Conservation (phyloP, 2,797 vertebrate genomes). For the Ispidina lecontei region DNA sequence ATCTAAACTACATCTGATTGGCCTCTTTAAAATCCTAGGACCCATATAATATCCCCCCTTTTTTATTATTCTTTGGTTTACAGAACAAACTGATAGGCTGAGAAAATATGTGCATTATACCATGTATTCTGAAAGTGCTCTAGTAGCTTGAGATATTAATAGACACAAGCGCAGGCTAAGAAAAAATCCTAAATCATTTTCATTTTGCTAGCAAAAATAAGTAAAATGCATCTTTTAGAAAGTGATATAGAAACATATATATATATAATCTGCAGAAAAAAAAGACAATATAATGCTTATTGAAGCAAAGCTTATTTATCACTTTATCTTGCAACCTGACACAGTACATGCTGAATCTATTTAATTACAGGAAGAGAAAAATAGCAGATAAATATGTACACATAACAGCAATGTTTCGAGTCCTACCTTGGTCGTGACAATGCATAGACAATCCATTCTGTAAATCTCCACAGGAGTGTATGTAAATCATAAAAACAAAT, state of each 20-base stretch:
- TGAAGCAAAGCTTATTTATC: conserved; percentile 69
- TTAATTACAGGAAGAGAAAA: conserved; percentile 74
- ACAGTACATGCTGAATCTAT: conserved; percentile 67
- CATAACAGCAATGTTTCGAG: conserved; percentile 69
- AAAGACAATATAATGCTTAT: conserved; percentile 59
- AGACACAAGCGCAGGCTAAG: conserved; percentile 64
- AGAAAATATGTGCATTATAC: conserved; percentile 59
- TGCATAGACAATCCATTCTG: conserved; percentile 97
- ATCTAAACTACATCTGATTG: conserved; percentile 79
- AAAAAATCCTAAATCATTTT: conserved; percentile 49
- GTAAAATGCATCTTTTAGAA: conserved; percentile 63
- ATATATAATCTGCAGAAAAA: conserved; percentile 55
- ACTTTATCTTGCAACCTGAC: conserved; percentile 73
- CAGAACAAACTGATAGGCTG: conserved; percentile 56
- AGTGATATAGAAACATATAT: conserved; percentile 62
- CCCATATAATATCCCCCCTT: conserved; percentile 47
- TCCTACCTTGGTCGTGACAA: conserved; percentile 98
- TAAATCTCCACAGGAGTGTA: conserved; percentile 82
- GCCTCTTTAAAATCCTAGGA: conserved; percentile 71
- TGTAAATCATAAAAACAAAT: conserved; percentile 84
- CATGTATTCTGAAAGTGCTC: conserved; percentile 68
- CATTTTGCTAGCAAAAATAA: conserved; percentile 57
- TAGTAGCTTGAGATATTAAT: conserved; percentile 73
- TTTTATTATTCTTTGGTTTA: conserved; percentile 68
- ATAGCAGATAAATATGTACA: conserved; percentile 70